Base-by-base conservation (phyloP, 1,140 invertebrate species). In the Temnothorax longispinosus region DNA sequence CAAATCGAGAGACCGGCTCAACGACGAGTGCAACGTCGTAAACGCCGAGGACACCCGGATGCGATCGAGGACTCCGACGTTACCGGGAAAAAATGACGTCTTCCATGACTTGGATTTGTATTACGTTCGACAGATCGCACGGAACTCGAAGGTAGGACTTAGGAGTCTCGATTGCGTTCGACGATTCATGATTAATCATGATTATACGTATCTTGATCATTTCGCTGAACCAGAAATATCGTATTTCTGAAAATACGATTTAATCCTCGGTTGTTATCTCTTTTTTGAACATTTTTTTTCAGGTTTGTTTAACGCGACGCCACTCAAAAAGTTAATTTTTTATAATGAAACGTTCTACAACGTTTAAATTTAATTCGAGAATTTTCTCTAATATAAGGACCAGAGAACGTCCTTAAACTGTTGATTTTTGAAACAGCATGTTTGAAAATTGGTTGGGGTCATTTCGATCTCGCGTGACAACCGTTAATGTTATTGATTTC, bases 61-160 rank as follows among this genome's bases (percentile, higher is more conserved):
- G 54, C 80, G 54, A 62, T 75, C 80, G 35, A 84, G 54, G 41
- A 60, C 67, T 7, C 32, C 69, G 27, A 60, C 80, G 41, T 56
- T 60, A 6, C 11, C 69, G 69, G 69, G 27, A 87, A 95, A 95
- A 92, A 94, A 95, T 27, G 95, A 96, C 71, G 94, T 96, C 69
- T 93, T 96, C 15, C 96, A 96, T 87, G 96, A 96, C 92, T 92
- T 96, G 86, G 96, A 96, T 90, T 92, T 96, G 64, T 96, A 96
- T 93, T 96, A 96, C 92, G 96, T 96, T 88, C 94, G 95, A 56
- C 96, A 96, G 91, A 96, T 96, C 81, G 96, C 96, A 56, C 96
- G 96, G 89, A 96, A 96, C 91, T 94, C 96, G 69, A 96, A 96
- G 96, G 96, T 96, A 95, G 71, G 60, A 27, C 0, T 27, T 96